Base-by-base conservation (phyloP, 2,888 invertebrate species). In the Protula sp. region DNA sequence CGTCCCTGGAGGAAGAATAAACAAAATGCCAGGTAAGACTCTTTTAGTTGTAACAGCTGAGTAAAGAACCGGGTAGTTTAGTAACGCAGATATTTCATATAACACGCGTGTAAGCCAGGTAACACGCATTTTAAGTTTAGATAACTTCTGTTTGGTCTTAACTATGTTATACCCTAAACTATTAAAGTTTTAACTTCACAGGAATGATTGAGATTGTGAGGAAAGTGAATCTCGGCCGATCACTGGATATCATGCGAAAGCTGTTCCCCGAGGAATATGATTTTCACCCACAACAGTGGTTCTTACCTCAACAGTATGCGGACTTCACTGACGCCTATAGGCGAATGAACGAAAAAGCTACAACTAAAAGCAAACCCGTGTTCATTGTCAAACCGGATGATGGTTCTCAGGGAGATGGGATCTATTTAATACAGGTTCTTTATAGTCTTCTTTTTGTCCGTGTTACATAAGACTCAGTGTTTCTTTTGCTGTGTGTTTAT, bases 361-460 rank as follows among this genome's bases (percentile, higher is more conserved):
- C 3, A 5, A 31, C 24, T 4, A 58, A 52, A 59, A n/a, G 19
- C 22, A 19, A 22, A 54, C 72, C 75, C 30, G 81, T 81, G 65
- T 84, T 76, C 68, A 84, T 84, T 55, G 81, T 83, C 19, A 84
- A 84, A 66, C 84, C 84, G 0, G 82, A 83, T 64, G 80, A 82
- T 29, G 83, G 83, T 1, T 79, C 82, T 2, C 83, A 84, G 65
- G 84, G 84, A 2, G 81, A 82, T 3, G 83, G 83, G 9, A 84
- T 84, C 55, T 84, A 83, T 68, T 68, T 84, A 28, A 74, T 84
- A 2, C 2, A 60, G 9, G 30, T 29, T 30, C 45, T n/a, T n/a
- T n/a, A n/a, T n/a, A n/a, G n/a, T n/a, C n/a, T n/a, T n/a, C n/a
- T n/a, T n/a, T n/a, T n/a, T n/a, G n/a, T n/a, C n/a, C n/a, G n/a